Conservation (phyloP, 1,140 invertebrate species). For the Plodia interpunctella region DNA sequence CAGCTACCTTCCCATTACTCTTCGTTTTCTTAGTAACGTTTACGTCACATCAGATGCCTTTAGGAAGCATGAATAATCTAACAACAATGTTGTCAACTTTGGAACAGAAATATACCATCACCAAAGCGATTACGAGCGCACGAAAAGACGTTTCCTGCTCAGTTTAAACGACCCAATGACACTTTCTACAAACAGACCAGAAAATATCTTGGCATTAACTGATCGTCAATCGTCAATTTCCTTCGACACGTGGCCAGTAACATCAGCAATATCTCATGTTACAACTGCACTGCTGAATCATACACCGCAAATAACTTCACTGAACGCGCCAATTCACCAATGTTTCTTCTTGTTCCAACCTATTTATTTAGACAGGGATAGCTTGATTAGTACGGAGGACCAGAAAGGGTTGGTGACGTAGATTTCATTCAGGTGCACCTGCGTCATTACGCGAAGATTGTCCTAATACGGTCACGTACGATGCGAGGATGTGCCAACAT, state of each 20-base stretch:
- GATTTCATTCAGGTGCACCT: background rate
- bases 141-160: background rate
- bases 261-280: conserved; percentile 5
- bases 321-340: background rate
- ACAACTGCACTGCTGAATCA: conserved; percentile 6
- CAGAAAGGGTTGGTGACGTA: background rate
- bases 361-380: background rate
- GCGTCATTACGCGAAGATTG: conserved; percentile 1
- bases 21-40: too few species aligned
- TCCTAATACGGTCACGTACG: conserved; percentile 1
- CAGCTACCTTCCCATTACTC: too few species aligned
- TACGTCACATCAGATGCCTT: too few species aligned
- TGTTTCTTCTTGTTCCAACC: background rate
- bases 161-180: background rate
- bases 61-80: too few species aligned
- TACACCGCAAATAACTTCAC: background rate
- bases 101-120: too few species aligned
- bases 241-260: conserved; percentile 3
- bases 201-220: background rate
- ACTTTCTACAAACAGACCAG: background rate
- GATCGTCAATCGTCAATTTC: background rate
- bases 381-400: background rate
- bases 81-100: too few species aligned
- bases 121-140: background rate
- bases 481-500: background rate